These are phyloP conservation scores for Falco peregrinus DNA, from an alignment of 2,797 vertebrate species.

Conservation along the genomic window DNA sequence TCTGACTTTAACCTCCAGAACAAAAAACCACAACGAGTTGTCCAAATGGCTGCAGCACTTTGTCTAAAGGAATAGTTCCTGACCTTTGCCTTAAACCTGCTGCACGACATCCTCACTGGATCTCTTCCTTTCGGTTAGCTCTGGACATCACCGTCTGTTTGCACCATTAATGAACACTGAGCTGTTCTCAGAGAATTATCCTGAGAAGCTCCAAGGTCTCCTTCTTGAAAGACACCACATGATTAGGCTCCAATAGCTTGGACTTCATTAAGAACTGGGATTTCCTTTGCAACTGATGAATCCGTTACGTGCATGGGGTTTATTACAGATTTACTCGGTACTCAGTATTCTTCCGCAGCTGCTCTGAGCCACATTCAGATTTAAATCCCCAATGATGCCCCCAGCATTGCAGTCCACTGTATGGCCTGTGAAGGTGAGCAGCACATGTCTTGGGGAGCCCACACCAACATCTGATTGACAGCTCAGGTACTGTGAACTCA, in stretches of 20 bases:
- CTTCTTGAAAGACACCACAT: background rate
- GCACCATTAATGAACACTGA: rapidly evolving
- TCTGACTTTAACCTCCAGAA: background rate
- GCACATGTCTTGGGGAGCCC: background rate
- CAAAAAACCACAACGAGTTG: background rate
- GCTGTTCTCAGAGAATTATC: background rate
- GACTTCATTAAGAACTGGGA: background rate
- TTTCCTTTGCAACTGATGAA: background rate
- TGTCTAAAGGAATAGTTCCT: background rate
- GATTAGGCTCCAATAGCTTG: background rate
- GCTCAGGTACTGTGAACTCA: background rate
- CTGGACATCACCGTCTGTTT: rapidly evolving
- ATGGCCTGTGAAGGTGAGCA: background rate
- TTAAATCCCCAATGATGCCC: background rate
- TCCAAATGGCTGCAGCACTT: background rate
- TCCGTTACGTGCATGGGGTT: background rate
- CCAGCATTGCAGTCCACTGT: background rate
- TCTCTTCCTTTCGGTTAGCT: background rate
- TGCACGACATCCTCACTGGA: rapidly evolving
- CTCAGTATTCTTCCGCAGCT: background rate
- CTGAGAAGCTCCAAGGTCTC: background rate
- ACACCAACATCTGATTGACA: no score
- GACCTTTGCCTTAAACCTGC: background rate
- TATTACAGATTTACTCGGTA: rapidly evolving
- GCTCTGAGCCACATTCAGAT: background rate